phyloP scores from a whole-genome alignment of 2,113 vertebrate genomes.

The Scortum barcoo region DNA sequence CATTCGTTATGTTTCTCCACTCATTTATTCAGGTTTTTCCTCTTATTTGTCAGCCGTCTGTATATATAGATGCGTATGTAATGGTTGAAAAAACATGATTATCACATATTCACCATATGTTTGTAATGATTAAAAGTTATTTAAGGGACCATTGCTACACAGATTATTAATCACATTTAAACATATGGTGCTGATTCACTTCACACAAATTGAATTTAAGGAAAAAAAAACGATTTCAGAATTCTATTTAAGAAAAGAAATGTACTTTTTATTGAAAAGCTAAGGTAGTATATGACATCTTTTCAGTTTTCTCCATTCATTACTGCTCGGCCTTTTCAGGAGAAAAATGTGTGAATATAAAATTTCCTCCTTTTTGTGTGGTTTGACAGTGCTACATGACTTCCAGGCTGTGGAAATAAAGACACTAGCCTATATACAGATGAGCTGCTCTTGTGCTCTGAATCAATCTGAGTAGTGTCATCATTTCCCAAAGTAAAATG shows the following conservation, averaged over 20 bases:
- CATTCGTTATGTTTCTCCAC: too few relatives aligned
- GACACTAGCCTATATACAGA: constrained; percentile 40
- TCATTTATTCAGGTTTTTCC: too few relatives aligned
- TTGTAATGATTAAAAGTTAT: constrained; percentile 32
- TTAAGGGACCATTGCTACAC: constrained; percentile 29
- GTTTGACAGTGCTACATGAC: constrained; percentile 61
- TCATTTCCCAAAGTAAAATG: background rate
- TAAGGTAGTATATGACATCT: constrained; percentile 1
- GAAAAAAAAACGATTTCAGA: constrained; percentile 3
- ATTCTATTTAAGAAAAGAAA: constrained; percentile 46
- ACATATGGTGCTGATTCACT: constrained; percentile 11
- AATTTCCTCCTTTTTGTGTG: constrained; percentile 58
- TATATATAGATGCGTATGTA: constrained; percentile 21
- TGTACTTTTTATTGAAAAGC: constrained; percentile 51
- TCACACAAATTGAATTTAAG: constrained; percentile 2
- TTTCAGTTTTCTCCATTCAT: constrained; percentile 29
- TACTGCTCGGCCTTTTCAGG: constrained; percentile 31
- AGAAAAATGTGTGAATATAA: constrained; percentile 50
- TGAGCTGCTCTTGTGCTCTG: constrained; percentile 14
- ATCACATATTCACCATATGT: constrained; percentile 14
- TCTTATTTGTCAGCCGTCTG: too few relatives aligned
- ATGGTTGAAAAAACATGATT: constrained; percentile 12
- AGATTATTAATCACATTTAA: constrained; percentile 6
- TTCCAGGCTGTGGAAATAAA: constrained; percentile 76
- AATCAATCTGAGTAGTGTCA: constrained; percentile 12